Conservation (phyloP, 2,797 vertebrate genomes). For the Pseudopleuronectes americanus region DNA sequence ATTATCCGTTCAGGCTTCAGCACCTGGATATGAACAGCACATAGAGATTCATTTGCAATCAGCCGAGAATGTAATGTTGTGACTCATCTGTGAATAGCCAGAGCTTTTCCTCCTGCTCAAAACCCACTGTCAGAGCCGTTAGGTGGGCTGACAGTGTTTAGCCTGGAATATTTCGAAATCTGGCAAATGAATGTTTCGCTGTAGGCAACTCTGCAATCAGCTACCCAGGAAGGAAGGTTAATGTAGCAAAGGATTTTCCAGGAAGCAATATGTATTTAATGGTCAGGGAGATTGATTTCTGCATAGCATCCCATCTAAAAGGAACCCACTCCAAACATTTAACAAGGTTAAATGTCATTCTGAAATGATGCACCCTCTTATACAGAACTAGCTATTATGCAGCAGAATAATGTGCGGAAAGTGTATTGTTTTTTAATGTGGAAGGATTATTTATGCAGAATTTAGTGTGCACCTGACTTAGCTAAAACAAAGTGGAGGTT, state of each 20-base stretch:
- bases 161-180: constrained; percentile 57
- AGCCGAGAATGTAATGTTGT: constrained; percentile 48
- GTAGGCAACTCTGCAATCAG: constrained; percentile 35
- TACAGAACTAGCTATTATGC: neutral
- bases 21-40: constrained; percentile 26
- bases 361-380: constrained; percentile 10
- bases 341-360: constrained; percentile 48
- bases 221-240: constrained; percentile 40
- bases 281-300: constrained; percentile 50
- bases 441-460: constrained; percentile 23
- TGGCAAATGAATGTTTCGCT: constrained; percentile 40
- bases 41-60: constrained; percentile 33
- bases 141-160: constrained; percentile 56
- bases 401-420: neutral
- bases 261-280: constrained; percentile 57
- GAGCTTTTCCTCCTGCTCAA: constrained; percentile 54
- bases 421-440: constrained; percentile 5
- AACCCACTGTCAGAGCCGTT: constrained; percentile 46
- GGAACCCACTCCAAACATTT: constrained; percentile 15
- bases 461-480: constrained; percentile 9
- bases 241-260: constrained; percentile 46
- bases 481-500: neutral
- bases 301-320: constrained; percentile 24
- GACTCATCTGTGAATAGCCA: constrained; percentile 51
- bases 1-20: constrained; percentile 21